Evolutionary conservation across 1,140 invertebrate genomes (phyloP).

Genomic region (Lutraria rhynchaena): DNA sequence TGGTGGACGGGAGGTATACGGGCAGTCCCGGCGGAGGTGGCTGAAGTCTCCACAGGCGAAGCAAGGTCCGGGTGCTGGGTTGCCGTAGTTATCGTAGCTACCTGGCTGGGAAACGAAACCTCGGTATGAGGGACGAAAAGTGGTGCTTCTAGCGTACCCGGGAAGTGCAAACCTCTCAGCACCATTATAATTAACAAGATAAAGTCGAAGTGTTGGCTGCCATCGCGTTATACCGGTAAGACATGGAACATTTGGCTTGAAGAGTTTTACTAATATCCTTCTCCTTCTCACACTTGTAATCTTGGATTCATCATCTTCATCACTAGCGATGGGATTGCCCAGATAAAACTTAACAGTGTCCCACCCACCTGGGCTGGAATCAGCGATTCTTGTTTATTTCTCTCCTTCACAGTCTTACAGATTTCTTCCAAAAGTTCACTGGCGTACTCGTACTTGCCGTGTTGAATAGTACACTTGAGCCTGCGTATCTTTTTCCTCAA

Average conservation of each 20-base stretch:
- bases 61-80: not conserved
- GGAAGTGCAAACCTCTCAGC: not conserved
- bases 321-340: conserved; percentile 32
- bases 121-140: not conserved
- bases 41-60: conserved; percentile 14
- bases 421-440: not conserved
- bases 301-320: conserved; percentile 37
- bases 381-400: conserved; percentile 46
- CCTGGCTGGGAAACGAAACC: not conserved
- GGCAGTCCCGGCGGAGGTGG: conserved; percentile 9
- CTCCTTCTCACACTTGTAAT: conserved; percentile 24
- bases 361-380: conserved; percentile 33
- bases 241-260: not conserved
- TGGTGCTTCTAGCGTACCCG: not conserved
- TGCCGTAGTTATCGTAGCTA: not conserved
- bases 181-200: not conserved
- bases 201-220: not conserved
- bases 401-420: conserved; percentile 14
- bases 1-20: not conserved
- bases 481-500: conserved; percentile 14
- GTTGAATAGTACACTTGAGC: conserved; percentile 20
- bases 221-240: too few relatives aligned
- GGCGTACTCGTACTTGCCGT: conserved; percentile 35
- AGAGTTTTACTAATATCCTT: conserved; percentile 2
- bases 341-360: conserved; percentile 18